Base-by-base conservation (phyloP, 2,888 invertebrate species). In the Sepiola atlantica region DNA sequence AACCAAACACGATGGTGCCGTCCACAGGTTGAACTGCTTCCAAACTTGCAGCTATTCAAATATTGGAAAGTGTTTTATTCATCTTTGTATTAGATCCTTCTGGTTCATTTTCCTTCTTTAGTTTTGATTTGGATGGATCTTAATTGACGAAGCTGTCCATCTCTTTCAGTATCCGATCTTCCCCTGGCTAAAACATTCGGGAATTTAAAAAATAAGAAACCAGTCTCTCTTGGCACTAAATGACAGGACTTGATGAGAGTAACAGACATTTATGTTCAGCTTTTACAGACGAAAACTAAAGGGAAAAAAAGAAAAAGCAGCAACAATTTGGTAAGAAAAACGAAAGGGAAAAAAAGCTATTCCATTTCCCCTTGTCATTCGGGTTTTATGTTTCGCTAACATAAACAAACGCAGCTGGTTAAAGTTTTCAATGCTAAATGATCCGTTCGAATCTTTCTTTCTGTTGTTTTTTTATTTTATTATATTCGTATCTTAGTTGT, bases 151-250 rank as follows among this genome's bases (percentile, higher is more conserved):
- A n/a, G 2, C n/a, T 77, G 16, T 32, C n/a, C n/a, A 77, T 77
- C n/a, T 77, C n/a, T 16, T 32, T 77, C n/a, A 77, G n/a, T 77
- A 77, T n/a, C n/a, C 45, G 14, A n/a, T n/a, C 14, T 77, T 14
- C 16, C 12, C 45, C n/a, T n/a, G 77, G n/a, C 77, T n/a, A 32
- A 77, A 16, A 14, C n/a, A 77, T 32, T 61, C 10, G 8, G 61
- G 28, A 61, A 12, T 61, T 10, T 24, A 61, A 61, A 61, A 61
- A 61, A 24, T n/a, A 77, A 77, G 77, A 77, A 77, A 16, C 32
- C 77, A 77, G 32, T 77, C 77, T 77, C 77, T n/a, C n/a, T 77
- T 77, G n/a, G 77, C 77, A 77, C n/a, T 77, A 77, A n/a, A n/a
- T 77, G 77, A n/a, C 77, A 77, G 32, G 16, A 77, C n/a, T 77